phyloP scores from a whole-genome alignment of 2,113 vertebrate genomes.

The Picathartes gymnocephalus region DNA sequence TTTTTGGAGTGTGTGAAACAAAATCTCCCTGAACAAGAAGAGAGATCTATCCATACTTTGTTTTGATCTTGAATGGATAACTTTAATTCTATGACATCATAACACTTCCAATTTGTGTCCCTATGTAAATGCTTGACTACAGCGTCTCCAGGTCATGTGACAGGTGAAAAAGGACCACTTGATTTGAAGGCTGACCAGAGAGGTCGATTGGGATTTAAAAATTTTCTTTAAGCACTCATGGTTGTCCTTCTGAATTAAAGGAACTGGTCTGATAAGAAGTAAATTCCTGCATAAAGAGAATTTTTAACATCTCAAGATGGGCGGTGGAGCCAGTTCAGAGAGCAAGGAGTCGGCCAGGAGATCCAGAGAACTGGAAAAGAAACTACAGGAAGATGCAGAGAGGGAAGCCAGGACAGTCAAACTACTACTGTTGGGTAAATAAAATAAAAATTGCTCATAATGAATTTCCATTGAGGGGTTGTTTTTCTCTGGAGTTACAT shows the following conservation, averaged over 20 bases:
- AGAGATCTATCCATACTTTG: not conserved
- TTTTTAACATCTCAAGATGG: constrained; percentile 49
- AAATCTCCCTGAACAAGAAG: not conserved
- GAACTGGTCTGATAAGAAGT: not conserved
- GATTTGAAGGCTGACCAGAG: constrained; percentile 24
- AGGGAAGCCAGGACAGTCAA: constrained; percentile 75
- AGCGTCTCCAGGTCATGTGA: constrained; percentile 10
- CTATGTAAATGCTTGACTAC: not conserved
- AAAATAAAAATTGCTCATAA: not conserved
- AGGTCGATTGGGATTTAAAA: not conserved
- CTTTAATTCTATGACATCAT: constrained; percentile 5
- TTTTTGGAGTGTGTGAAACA: not conserved
- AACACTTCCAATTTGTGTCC: not conserved
- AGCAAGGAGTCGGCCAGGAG: constrained; percentile 70
- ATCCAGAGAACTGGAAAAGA: constrained; percentile 77
- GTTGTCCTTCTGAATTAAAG: not conserved
- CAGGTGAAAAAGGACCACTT: not conserved
- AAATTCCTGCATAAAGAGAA: not conserved
- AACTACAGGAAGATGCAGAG: constrained; percentile 75
- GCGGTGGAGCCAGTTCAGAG: constrained; percentile 69
- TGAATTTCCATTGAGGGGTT: not conserved
- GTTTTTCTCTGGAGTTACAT: not conserved
- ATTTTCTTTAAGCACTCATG: not conserved
- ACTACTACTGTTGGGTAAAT: constrained; percentile 75
- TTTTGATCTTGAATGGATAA: not conserved